Evolutionary conservation across 2,888 invertebrate genomes (phyloP), one percentile per base, ranked within the genome.

Genomic region (Eumacrocentrus americanus): DNA sequence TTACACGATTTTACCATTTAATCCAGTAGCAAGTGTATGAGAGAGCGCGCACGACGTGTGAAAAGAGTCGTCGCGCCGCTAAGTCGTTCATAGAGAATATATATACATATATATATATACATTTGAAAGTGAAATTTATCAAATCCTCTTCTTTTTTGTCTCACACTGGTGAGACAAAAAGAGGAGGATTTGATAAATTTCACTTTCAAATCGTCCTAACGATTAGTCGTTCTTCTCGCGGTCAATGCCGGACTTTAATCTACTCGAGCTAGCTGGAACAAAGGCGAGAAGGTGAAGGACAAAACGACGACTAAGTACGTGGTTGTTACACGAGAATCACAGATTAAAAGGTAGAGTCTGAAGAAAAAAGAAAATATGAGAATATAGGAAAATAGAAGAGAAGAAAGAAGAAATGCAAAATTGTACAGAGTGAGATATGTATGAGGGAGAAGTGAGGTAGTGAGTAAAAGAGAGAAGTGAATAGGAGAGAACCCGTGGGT

Each of bases 1-100:
- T 66, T 63, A 63, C 66, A 66, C 66, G 64, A 62, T 64, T 63
- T 66, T 64, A 64, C 66, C 64, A 66, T 66, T 66, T 66, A 63
- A 66, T 66, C 60, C 58, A 53, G 61, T 12, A 38, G 55, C 50
- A 62, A 60, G 55, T 52, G 56, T 51, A 57, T 57, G 50, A 42
- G 48, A 53, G 25, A 46, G 38, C 23, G 48, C 52, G 25, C 9
- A 9, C 4, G 29, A 29, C 29, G 29, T 29, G 29, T 29, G 29
- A 29, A 29, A 29, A 29, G 52, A 59, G 59, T 46, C 40, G 59
- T 46, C 23, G 38, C 11, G 9, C 34, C n/a, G n/a, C n/a, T n/a
- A n/a, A n/a, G n/a, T n/a, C n/a, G n/a, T n/a, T n/a, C n/a, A n/a
- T n/a, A n/a, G n/a, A n/a, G n/a, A n/a, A 40, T 29, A 38, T 23